Percentiles rank a stretch among this genome's conserved stretches.
phyloP scores from a whole-genome alignment of 2,113 vertebrate genomes.

The Crocuta crocuta region DNA sequence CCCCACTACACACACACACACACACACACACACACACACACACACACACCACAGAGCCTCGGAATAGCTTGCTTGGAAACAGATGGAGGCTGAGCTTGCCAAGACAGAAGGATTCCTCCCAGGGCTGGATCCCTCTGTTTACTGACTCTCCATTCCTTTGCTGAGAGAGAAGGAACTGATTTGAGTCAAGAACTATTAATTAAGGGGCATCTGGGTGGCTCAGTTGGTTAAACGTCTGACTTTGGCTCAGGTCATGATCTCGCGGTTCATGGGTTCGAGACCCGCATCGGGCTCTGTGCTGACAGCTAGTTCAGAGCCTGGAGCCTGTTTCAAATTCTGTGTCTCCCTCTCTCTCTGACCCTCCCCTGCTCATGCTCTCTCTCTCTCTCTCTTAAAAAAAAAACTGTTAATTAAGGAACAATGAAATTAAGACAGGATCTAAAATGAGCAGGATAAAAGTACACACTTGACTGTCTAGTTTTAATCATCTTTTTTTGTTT shows the following conservation, averaged over 20 bases:
- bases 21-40: not conserved
- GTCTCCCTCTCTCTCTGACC: no score
- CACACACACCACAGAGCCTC: not conserved
- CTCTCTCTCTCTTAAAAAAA: no score
- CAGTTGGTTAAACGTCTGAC: no score
- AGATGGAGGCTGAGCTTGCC: not conserved
- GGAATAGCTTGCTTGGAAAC: not conserved
- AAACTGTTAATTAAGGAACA: slow-evolving; percentile 19
- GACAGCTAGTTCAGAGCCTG: no score
- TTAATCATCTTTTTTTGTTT: not conserved
- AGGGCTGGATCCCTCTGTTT: not conserved
- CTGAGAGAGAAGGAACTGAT: not conserved
- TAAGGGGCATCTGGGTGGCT: not conserved
- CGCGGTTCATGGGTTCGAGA: no score
- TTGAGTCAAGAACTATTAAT: not conserved
- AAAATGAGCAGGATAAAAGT: not conserved
- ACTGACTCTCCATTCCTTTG: not conserved
- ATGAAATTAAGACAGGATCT: not conserved
- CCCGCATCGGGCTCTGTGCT: no score
- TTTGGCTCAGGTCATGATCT: no score
- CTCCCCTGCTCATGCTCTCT: no score
- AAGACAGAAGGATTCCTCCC: not conserved
- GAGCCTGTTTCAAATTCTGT: no score
- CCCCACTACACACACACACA: no score
- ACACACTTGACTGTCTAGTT: not conserved